Evolutionary conservation across 2,888 invertebrate species (phyloP), one percentile per base, ranked within the genome.

Genomic region (Volucella bombylans): DNA sequence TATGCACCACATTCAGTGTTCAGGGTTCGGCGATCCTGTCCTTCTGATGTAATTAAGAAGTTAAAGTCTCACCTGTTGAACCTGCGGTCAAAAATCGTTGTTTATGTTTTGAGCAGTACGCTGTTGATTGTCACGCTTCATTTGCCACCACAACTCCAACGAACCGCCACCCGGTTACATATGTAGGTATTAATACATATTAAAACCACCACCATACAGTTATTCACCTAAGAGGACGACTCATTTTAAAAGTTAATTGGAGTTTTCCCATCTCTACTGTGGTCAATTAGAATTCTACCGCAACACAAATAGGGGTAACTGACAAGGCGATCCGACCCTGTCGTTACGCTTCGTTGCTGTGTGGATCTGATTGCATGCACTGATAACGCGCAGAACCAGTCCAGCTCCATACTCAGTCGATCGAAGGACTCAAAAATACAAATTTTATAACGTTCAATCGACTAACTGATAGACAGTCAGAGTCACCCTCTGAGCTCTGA

Each of bases 251-350:
- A 83, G 80, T 85, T 85, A 85, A 85, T 85, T 85, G 76, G 68
- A 85, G 85, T 80, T 76, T 72, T 77, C 77, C 81, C 80, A 85
- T 81, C 61, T 81, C 72, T 6, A 31, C 67, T 67, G 77, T 81
- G 85, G 85, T 85, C 81, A 85, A 81, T 85, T 85, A 85, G 85
- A 85, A 85, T 85, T 85, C 76, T 72, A 85, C 85, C 80, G 76
- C 85, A 77, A 73, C 68, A 61, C 71, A 61, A 67, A 83, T 83
- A 85, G 85, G 85, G 85, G 85, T 77, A 62, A 85, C 83, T 67
- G 80, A 71, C 68, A 49, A 31, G 31, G 64, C 14, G 12, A 23
- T 31, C 43, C 11, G 41, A 52, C 72, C 49, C 65, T 54, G 55
- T 61, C 62, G 85, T 85, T 72, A 85, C 77, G 85, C 76, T 81